Evolutionary conservation across 2,888 invertebrate species (phyloP), one percentile per base, ranked within the genome.

Genomic region (Nasonia oneida): DNA sequence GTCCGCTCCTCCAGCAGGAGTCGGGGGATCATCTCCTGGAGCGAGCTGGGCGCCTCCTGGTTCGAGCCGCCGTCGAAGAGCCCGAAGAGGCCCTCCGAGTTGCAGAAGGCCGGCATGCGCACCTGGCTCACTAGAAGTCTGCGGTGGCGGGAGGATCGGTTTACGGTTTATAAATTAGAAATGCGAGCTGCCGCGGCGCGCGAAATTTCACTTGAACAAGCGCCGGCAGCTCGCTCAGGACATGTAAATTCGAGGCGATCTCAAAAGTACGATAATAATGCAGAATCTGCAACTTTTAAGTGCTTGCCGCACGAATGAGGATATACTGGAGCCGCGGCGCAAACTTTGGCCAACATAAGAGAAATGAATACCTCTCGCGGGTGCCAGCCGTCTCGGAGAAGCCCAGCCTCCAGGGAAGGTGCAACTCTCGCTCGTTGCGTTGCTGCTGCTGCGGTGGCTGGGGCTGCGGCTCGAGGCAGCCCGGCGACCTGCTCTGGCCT

Each of bases 311-410:
- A 1, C 42, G 42, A 42, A 42, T 8, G 5, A 57, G 57, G 18
- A 37, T 18, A 78, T 37, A 23, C 4, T 67, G 39, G n/a, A 70
- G 42, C 42, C 42, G 42, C 42, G 42, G 42, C 64, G 12, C 29
- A 12, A 61, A 61, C n/a, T 61, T 3, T 61, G 5, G 3, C 64
- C 3, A 18, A 23, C 29, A 0, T 29, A 71, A 53, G 33, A 50
- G 33, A 57, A 61, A 82, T 73, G 42, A 86, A 88, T 89, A 94
- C 94, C 92, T 96, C 88, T 96, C 95, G 81, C 95, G 95, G 88
- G 95, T 95, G 53, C 97, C 97, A 0, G 97, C 96, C 15, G 97
- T 96, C 94, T 98, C 98, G 0, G 97, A 97, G 93, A 98, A 98
- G 0, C 97, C 98, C 50, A 97, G 95, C 74, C 95, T 95, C 98